Conservation (phyloP, 1,140 invertebrate species). For the Nomia melanderi region DNA sequence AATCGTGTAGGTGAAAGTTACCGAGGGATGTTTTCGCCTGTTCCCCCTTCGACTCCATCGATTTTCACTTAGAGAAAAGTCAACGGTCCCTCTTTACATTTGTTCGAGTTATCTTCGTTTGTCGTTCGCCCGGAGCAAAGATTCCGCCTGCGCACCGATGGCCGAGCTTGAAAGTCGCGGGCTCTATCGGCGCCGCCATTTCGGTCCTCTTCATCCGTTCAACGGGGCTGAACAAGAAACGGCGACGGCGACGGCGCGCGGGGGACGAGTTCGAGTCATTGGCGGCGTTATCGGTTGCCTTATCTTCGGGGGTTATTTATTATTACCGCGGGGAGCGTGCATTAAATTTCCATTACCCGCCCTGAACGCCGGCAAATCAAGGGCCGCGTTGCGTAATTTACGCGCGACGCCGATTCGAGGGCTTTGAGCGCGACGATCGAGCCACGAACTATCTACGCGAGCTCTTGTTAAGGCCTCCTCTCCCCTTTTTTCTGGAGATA, state of each 20-base stretch:
- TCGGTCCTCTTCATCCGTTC: conserved; percentile 52
- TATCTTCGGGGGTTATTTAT: conserved; percentile 58
- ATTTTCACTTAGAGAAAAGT: conserved; percentile 72
- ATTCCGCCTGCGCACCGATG: conserved; percentile 29
- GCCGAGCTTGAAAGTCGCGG: background rate
- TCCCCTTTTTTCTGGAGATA: background rate
- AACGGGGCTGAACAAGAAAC: conserved; percentile 21
- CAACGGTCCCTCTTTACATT: conserved; percentile 65
- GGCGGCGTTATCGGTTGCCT: conserved; percentile 46
- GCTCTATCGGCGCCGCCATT: conserved; percentile 1
- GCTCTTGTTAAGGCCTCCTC: background rate
- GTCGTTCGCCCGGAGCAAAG: conserved; percentile 37
- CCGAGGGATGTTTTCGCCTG: too few relatives aligned
- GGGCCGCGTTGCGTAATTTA: conserved; percentile 52
- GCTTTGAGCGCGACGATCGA: background rate
- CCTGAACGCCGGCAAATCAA: conserved; percentile 42
- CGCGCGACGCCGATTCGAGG: conserved; percentile 30
- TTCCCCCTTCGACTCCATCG: conserved; percentile 55
- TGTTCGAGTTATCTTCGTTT: conserved; percentile 70
- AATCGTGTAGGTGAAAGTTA: too few relatives aligned
- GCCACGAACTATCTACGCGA: background rate
- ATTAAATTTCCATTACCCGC: conserved; percentile 64
- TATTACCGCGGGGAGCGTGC: conserved; percentile 48
- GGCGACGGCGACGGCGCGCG: background rate
- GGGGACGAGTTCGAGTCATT: conserved; percentile 41